These are phyloP conservation scores for Xiphophorus couchianus DNA, from an alignment of 2,113 vertebrate genomes.

Conservation along the genomic window DNA sequence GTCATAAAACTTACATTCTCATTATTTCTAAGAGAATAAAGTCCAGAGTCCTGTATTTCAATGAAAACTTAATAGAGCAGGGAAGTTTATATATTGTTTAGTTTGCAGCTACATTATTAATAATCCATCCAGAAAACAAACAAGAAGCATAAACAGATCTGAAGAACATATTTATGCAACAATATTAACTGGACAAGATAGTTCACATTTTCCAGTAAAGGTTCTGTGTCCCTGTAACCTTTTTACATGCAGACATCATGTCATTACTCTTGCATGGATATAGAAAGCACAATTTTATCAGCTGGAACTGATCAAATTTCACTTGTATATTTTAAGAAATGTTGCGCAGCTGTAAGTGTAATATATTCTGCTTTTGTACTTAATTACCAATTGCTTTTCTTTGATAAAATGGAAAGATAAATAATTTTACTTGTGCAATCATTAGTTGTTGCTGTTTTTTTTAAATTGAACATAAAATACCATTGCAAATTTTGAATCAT, in stretches of 20 bases:
- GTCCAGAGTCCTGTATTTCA: no score
- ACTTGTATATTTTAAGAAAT: background rate
- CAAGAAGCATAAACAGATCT: no score
- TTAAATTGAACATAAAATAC: background rate
- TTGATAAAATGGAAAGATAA: background rate
- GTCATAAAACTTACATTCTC: no score
- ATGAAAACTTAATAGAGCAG: no score
- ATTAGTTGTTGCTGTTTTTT: background rate
- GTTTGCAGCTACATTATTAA: no score
- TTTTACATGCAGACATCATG: background rate
- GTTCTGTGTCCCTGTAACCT: background rate
- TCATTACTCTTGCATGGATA: background rate
- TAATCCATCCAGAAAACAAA: no score
- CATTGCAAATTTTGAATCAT: background rate
- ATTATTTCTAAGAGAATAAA: no score
- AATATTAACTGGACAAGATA: background rate
- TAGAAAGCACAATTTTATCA: background rate
- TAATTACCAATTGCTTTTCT: background rate
- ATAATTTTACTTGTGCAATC: background rate
- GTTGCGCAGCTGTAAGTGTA: background rate
- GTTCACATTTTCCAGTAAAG: background rate
- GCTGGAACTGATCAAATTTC: background rate
- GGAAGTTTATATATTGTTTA: no score
- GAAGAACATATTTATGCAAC: no score
- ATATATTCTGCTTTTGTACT: background rate